A percentile compares a stretch with the other conserved stretches of the same genome.
These are phyloP conservation scores for Oreochromis tanganicae DNA, from an alignment of 2,113 vertebrate genomes.

Conservation along the genomic window DNA sequence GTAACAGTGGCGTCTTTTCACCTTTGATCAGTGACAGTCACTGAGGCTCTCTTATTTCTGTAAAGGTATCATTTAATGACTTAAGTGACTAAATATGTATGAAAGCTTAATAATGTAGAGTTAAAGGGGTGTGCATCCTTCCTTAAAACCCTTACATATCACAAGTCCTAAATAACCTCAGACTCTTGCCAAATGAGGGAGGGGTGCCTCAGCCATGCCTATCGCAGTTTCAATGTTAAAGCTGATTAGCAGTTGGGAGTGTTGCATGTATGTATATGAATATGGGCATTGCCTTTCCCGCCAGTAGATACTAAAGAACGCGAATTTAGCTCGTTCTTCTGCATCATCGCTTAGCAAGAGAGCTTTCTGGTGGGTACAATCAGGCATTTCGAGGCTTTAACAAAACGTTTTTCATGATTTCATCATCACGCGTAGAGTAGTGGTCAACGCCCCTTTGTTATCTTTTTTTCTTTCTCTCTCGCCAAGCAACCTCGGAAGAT, in stretches of 20 bases:
- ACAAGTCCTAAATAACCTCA: neutral
- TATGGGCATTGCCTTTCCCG: neutral
- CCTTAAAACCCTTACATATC: neutral
- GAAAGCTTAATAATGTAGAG: neutral
- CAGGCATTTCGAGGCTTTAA: neutral
- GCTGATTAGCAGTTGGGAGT: neutral
- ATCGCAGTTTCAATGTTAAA: neutral
- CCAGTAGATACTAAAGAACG: neutral
- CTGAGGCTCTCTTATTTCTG: neutral
- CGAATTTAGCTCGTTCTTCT: neutral
- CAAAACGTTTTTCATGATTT: constrained; percentile 21
- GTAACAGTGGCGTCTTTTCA: neutral
- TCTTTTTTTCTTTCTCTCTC: neutral
- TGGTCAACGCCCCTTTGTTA: constrained; percentile 15
- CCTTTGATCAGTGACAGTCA: neutral
- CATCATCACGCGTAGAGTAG: constrained; percentile 28
- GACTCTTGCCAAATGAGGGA: neutral
- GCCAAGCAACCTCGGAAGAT: neutral
- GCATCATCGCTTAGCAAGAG: neutral
- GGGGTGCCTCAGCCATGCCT: neutral
- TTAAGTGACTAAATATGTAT: neutral
- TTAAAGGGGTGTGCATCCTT: neutral
- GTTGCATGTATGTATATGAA: neutral
- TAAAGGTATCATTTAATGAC: neutral
- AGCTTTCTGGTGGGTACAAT: neutral